A percentile compares a stretch with the other conserved stretches of the same genome.
Conservation (phyloP, 2,113 vertebrate genomes). For the Malurus melanocephalus region DNA sequence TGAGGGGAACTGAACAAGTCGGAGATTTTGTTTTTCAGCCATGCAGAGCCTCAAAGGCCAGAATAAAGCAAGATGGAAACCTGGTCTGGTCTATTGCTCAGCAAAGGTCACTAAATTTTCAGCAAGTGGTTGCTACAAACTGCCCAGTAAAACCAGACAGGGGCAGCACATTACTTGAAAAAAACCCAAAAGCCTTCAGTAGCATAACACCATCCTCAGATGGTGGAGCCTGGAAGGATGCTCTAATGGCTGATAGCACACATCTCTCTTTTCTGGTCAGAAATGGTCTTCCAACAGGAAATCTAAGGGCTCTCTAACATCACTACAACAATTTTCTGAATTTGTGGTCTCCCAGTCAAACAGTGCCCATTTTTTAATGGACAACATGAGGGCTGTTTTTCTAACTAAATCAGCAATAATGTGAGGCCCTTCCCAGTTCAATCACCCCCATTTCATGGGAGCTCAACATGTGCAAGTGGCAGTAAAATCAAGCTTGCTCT, state of each 20-base stretch:
- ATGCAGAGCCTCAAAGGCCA: not conserved
- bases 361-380: not conserved
- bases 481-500: not conserved
- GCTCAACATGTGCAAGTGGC: not conserved
- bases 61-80: not conserved
- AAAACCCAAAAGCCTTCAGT: not conserved
- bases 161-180: not conserved
- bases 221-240: not conserved
- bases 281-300: not conserved
- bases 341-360: not conserved
- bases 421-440: not conserved
- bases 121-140: not conserved
- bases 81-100: not conserved
- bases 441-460: not conserved
- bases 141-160: not conserved
- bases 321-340: not conserved
- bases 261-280: not conserved
- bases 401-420: not conserved
- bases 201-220: not conserved
- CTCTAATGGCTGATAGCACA: not conserved
- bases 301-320: not conserved
- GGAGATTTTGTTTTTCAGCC: not conserved
- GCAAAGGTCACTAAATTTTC: not conserved
- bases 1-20: not conserved
- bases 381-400: not conserved